A percentile compares a stretch with the other conserved stretches of the same genome.
phyloP scores from a whole-genome alignment of 2,113 vertebrate species.

The Trinectes maculatus region DNA sequence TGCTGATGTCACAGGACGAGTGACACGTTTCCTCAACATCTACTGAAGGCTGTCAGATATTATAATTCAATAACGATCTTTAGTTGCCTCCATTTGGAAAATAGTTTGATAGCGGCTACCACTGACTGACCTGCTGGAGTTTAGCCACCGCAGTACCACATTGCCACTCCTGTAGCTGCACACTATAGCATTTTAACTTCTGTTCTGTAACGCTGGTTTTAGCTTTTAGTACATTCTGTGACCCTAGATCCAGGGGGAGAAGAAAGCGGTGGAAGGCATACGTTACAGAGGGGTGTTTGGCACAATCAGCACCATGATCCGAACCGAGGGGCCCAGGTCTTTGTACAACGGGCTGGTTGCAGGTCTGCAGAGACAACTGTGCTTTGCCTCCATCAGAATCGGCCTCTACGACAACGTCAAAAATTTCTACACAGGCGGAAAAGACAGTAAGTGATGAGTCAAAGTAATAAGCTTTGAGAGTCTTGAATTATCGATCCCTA shows the following conservation, averaged over 20 bases:
- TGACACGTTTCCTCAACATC: background rate
- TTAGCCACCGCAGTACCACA: background rate
- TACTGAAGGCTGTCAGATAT: background rate
- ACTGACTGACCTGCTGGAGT: slow-evolving; percentile 8
- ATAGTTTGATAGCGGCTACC: background rate
- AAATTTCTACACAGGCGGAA: slow-evolving; percentile 82
- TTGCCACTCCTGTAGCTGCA: background rate
- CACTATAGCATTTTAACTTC: background rate
- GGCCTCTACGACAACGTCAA: slow-evolving; percentile 88
- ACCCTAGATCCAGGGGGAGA: slow-evolving; percentile 87
- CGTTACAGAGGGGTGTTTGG: slow-evolving; percentile 87
- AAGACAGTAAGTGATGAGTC: slow-evolving; percentile 84
- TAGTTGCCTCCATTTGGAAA: no score
- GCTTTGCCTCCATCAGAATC: slow-evolving; percentile 87
- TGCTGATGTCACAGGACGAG: background rate
- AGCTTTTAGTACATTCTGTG: slow-evolving; percentile 22
- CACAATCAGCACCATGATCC: slow-evolving; percentile 85
- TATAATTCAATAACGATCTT: background rate
- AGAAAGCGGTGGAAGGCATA: slow-evolving; percentile 68
- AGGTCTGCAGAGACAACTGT: slow-evolving; percentile 87
- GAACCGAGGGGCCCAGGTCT: slow-evolving; percentile 83
- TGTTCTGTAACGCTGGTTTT: slow-evolving; percentile 4
- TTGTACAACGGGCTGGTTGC: slow-evolving; percentile 88
- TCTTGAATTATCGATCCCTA: no score
- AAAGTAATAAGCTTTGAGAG: no score